phyloP scores from a whole-genome alignment of 2,888 invertebrate genomes.

The Drosophila flavopinicola region DNA sequence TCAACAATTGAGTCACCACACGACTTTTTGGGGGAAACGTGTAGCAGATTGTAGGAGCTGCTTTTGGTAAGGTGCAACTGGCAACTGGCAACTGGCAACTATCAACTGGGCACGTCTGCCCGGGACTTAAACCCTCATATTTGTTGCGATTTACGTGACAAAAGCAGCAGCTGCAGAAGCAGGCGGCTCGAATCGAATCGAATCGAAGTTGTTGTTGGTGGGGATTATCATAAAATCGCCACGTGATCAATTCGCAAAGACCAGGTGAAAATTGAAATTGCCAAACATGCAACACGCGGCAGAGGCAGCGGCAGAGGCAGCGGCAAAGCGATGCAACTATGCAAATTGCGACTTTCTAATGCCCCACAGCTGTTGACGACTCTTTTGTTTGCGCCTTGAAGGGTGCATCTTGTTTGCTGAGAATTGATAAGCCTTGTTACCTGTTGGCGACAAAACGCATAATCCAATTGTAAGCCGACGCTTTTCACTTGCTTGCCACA shows the following conservation, averaged over 20 bases:
- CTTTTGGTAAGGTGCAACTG: too few species aligned
- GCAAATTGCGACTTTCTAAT: constrained; percentile 52
- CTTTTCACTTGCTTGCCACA: constrained; percentile 50
- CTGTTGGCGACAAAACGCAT: constrained; percentile 41
- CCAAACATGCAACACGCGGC: constrained; percentile 32
- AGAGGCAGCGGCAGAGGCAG: too few species aligned
- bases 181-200: constrained; percentile 4
- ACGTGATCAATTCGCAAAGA: constrained; percentile 57
- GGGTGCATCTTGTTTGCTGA: constrained; percentile 67
- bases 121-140: constrained; percentile 56
- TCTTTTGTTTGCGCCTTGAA: constrained; percentile 33
- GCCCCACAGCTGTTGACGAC: constrained; percentile 5
- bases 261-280: constrained; percentile 50
- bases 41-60: too few species aligned
- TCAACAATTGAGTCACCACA: constrained; percentile 50
- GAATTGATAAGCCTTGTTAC: constrained; percentile 36
- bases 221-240: constrained; percentile 74
- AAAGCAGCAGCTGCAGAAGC: constrained; percentile 9
- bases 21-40: constrained; percentile 28
- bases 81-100: constrained; percentile 47
- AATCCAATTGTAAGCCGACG: constrained; percentile 44
- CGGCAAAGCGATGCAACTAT: constrained; percentile 17
- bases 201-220: too few species aligned
- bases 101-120: constrained; percentile 40
- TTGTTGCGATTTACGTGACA: constrained; percentile 70